Base-by-base conservation (phyloP, 2,888 invertebrate species). In the Cremastobaeus sp. region DNA sequence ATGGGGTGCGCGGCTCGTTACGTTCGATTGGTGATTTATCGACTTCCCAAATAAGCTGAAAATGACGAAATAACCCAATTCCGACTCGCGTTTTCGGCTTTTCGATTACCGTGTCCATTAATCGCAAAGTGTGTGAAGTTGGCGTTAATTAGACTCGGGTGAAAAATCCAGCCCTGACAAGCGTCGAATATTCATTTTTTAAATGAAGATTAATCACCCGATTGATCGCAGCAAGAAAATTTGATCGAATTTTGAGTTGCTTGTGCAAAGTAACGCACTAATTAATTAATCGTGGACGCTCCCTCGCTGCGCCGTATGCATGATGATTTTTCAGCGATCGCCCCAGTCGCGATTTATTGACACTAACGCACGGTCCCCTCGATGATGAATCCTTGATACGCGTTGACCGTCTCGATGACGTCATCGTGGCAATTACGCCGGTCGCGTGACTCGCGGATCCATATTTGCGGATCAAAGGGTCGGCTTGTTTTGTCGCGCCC, bases 381-480 rank as follows among this genome's bases (percentile, higher is more conserved):
- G 32, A 20, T 20, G n/a, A 41, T 32, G 15, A 41, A 62, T 39
- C 28, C 18, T 15, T 6, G 41, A 41, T 48, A 6, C 8, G 30
- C 21, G 50, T 62, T 48, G 39, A 45, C 37, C n/a, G 37, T 45
- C 12, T 18, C 39, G 35, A 25, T 66, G 66, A 50, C 57, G 57
- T 43, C 39, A 57, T 41, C 18, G 21, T n/a, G 30, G 18, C 60
- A 70, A 70, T 70, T 55, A 64, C 41, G 55, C 9, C 43, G 35
- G 47, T 41, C 41, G 52, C 45, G 2, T 37, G 41, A 62, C 55
- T 47, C 52, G 54, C 20, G 48, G 14, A 47, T 48, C 17, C 21
- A 55, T 55, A 60, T 69, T 60, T 47, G 54, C 18, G 54, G 48
- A 62, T 70, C 62, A 54, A 62, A 55, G 70, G 69, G 48, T 20